Base-by-base conservation (phyloP, 2,113 vertebrate species). In the Boleophthalmus pectinirostris region DNA sequence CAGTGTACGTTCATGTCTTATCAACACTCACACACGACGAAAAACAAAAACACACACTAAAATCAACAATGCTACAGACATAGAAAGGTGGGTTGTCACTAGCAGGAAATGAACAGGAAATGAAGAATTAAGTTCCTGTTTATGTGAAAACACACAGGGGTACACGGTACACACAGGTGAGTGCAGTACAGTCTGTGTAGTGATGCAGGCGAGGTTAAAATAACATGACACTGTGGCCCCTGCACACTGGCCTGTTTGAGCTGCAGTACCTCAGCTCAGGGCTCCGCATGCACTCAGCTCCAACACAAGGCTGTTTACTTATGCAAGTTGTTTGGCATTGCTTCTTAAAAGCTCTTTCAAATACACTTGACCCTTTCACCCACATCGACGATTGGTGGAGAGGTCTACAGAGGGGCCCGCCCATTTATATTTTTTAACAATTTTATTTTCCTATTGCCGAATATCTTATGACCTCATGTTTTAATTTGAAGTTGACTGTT, bases 91-190 rank as follows among this genome's bases (percentile, higher is more conserved):
- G 78, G 80, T 74, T 87, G 85, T 89, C 71, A 25, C 45, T 56
- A 67, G 57, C 77, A 74, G 84, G 87, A 89, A 82, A 84, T 73
- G 81, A 86, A 82, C 82, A 89, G 91, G 91, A 92, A 92, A 92
- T 88, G 70, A 86, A 82, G 82, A 82, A 83, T 86, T 85, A 79
- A 81, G 84, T 86, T 90, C 87, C 83, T 92, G 89, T 92, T 92
- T 90, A 84, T 74, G 53, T 87, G 81, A 69, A 85, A 87, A 87
- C 70, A 81, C 58, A 35, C 73, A 58, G 20, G n/a, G 60, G 78
- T 70, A 14, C 77, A 45, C n/a, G 2, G 54, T 56, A 49, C 77
- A 74, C 73, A 72, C 67, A 23, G 65, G 14, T 61, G 72, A 67
- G 71, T 77, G 45, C 67, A 74, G 82, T 43, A 85, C 83, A 85